A percentile compares a stretch with the other conserved stretches of the same genome.
These are phyloP conservation scores for Taenaris catops DNA, from an alignment of 2,888 invertebrate species.

Conservation along the genomic window DNA sequence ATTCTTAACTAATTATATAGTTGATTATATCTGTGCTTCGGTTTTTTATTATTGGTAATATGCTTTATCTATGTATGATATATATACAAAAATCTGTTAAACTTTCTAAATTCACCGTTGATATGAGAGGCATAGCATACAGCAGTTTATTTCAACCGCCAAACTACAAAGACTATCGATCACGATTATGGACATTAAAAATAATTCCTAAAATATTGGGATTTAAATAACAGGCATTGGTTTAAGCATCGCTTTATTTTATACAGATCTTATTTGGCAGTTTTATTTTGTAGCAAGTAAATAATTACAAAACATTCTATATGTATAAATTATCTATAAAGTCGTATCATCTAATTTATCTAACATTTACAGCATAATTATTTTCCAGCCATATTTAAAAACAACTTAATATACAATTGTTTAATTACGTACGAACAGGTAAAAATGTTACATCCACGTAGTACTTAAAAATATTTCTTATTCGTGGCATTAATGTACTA, in stretches of 20 bases:
- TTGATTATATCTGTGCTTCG: too few species aligned
- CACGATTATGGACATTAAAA: too few species aligned
- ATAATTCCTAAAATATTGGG: too few species aligned
- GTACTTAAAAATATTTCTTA: slow-evolving; percentile 1
- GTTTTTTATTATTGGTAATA: too few species aligned
- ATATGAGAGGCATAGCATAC: too few species aligned
- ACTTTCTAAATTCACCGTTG: too few species aligned
- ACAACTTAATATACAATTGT: slow-evolving; percentile 2
- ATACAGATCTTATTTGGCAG: slow-evolving; percentile 68
- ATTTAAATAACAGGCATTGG: slow-evolving; percentile 23
- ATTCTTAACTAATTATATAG: too few species aligned
- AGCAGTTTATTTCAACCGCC: too few species aligned
- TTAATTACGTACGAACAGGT: not conserved
- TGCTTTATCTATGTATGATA: too few species aligned
- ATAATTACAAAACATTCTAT: slow-evolving; percentile 42
- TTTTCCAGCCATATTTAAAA: slow-evolving; percentile 1
- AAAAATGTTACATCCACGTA: not conserved
- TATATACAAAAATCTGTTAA: too few species aligned
- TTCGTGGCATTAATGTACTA: not conserved
- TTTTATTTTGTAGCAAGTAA: slow-evolving; percentile 47
- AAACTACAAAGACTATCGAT: too few species aligned
- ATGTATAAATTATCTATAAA: slow-evolving; percentile 28
- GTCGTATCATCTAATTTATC: slow-evolving; percentile 27
- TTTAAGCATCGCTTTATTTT: slow-evolving; percentile 57
- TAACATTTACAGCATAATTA: slow-evolving; percentile 34